These are phyloP conservation scores for Chionoecetes opilio DNA, from an alignment of 1,140 invertebrate species.

Conservation along the genomic window DNA sequence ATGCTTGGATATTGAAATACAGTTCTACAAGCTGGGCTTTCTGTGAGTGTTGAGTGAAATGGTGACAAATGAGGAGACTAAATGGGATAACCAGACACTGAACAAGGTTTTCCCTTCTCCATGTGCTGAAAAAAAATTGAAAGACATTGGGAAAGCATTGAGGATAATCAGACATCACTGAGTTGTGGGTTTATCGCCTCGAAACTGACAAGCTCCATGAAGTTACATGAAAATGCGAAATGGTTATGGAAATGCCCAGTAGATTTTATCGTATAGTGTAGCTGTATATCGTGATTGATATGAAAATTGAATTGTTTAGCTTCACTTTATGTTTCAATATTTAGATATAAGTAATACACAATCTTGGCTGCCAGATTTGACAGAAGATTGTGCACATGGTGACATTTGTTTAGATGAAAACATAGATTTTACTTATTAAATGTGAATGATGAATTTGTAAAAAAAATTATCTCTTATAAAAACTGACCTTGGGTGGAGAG, in stretches of 20 bases:
- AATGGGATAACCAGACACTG: background rate
- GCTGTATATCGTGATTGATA: background rate
- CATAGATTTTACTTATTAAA: background rate
- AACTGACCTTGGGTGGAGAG: background rate
- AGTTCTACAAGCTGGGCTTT: background rate
- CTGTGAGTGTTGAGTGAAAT: conserved; percentile 1
- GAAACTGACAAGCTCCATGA: background rate
- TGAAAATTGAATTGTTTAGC: background rate
- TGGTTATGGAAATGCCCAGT: background rate
- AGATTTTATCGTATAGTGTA: background rate
- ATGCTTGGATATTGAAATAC: background rate
- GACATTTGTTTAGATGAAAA: background rate
- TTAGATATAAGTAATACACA: background rate
- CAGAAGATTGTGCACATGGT: conserved; percentile 13
- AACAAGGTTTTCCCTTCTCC: background rate
- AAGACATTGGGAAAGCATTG: background rate
- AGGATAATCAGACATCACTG: background rate
- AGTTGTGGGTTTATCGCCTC: background rate
- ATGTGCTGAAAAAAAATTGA: background rate
- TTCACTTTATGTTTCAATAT: background rate
- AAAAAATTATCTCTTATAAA: background rate
- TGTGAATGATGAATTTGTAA: too few species aligned
- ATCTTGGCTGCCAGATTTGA: background rate
- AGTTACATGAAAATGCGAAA: background rate
- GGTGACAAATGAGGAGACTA: background rate